Evolutionary conservation across 1,140 invertebrate genomes (phyloP), one percentile per base, ranked within the genome.

Genomic region (Musca domestica): DNA sequence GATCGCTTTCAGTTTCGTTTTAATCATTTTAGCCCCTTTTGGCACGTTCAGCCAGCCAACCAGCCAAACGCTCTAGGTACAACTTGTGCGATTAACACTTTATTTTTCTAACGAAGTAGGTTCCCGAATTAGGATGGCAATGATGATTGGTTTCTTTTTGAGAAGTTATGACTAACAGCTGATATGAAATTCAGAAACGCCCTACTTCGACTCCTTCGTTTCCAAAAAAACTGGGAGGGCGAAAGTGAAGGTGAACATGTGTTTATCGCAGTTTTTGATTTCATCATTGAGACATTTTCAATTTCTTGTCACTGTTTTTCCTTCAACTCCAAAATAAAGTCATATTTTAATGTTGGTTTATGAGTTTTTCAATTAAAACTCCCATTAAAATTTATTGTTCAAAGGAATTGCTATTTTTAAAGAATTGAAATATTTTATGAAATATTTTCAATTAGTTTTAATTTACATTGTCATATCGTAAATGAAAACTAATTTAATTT

Each of bases 191-290:
- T 2, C 20, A 34, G 27, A 4, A 61, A 61, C 56, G 56, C 56
- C 56, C 12, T 41, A 2, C 4, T 41, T 12, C 56, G 9, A 61
- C 20, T 41, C 2, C 27, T 27, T 27, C 27, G 23, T 15, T 10
- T 6, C n/a, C n/a, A n/a, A n/a, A n/a, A n/a, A n/a, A n/a, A n/a
- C n/a, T n/a, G n/a, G n/a, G n/a, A n/a, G n/a, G n/a, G n/a, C n/a
- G n/a, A 58, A 61, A 61, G 56, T 61, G 56, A 61, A 61, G 9
- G 30, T 61, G 56, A 61, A 61, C 56, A 61, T 27, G 41, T 61
- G 56, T 30, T 61, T 30, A 12, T 34, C 56, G 15, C 25, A 56
- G 4, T 56, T 25, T 56, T 61, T 61, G 56, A 61, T 61, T 34
- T 61, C 19, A 19, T 19, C 9, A 61, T 7, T 41, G 10, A n/a